These are phyloP conservation scores for Novumbra hubbsi DNA, from an alignment of 2,797 vertebrate genomes.

Conservation along the genomic window DNA sequence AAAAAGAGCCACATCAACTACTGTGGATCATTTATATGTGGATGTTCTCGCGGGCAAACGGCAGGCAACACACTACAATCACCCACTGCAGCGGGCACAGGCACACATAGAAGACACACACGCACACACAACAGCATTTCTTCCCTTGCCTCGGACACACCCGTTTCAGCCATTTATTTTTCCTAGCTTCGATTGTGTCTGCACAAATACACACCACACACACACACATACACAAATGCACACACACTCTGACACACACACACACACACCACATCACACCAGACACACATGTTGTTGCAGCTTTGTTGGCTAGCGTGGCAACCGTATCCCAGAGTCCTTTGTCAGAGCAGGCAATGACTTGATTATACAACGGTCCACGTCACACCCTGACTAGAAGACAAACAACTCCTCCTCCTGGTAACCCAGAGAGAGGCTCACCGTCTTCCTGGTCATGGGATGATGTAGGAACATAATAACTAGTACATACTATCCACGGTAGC, in stretches of 20 bases:
- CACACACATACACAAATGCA: slow-evolving; percentile 2
- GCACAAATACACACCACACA: neutral
- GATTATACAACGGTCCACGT: slow-evolving; percentile 10
- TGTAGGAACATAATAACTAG: slow-evolving; percentile 12
- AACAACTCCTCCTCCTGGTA: neutral
- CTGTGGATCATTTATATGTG: slow-evolving; percentile 55
- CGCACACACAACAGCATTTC: slow-evolving; percentile 3
- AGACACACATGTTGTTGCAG: slow-evolving; percentile 2
- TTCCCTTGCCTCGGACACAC: slow-evolving; percentile 11
- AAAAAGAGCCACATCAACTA: slow-evolving; percentile 49
- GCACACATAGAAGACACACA: slow-evolving; percentile 21
- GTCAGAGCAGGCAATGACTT: slow-evolving; percentile 14
- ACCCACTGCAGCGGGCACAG: slow-evolving; percentile 18
- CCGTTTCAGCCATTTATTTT: neutral
- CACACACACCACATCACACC: slow-evolving; percentile 9
- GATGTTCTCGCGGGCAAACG: slow-evolving; percentile 43
- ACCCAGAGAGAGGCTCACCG: neutral
- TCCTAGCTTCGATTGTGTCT: neutral
- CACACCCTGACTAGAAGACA: neutral
- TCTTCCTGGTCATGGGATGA: neutral
- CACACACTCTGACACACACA: neutral
- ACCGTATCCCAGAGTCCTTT: neutral
- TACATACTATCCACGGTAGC: slow-evolving; percentile 1
- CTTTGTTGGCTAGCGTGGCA: slow-evolving; percentile 8
- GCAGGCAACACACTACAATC: slow-evolving; percentile 29